Percentiles rank a stretch among this genome's conserved stretches.
Evolutionary conservation across 1,140 invertebrate genomes (phyloP).

Genomic region (Danaus melanippus): DNA sequence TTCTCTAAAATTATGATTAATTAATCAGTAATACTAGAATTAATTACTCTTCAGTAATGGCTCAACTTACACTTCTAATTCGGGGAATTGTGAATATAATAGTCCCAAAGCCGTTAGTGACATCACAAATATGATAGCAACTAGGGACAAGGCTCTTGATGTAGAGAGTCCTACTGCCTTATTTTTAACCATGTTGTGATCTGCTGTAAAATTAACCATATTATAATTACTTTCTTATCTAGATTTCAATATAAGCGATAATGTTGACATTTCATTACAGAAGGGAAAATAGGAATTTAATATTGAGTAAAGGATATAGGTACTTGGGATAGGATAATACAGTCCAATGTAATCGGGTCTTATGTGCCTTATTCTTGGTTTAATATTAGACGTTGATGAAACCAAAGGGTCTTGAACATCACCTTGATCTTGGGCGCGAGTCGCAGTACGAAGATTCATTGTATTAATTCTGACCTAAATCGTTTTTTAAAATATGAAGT

Average conservation of each 20-base stretch:
- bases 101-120: constrained; percentile 76
- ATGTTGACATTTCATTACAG: too few relatives aligned
- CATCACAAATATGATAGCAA: constrained; percentile 76
- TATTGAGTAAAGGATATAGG: constrained; percentile 25
- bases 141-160: constrained; percentile 72
- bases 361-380: constrained; percentile 36
- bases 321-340: constrained; percentile 47
- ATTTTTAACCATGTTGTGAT: constrained; percentile 9
- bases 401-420: constrained; percentile 55
- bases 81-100: constrained; percentile 85
- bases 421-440: constrained; percentile 31
- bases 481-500: too few relatives aligned
- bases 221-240: not conserved
- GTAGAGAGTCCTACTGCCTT: constrained; percentile 61
- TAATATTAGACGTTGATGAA: constrained; percentile 45
- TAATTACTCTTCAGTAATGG: too few relatives aligned
- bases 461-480: not conserved
- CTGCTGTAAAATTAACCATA: constrained; percentile 23
- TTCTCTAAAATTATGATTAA: constrained; percentile 78
- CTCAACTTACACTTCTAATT: constrained; percentile 84
- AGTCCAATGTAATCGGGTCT: constrained; percentile 35
- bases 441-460: constrained; percentile 14
- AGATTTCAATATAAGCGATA: too few relatives aligned
- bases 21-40: not conserved
- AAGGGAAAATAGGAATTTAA: too few relatives aligned